Evolutionary conservation across 2,888 invertebrate species (phyloP).

Genomic region (Pinctada fucata): DNA sequence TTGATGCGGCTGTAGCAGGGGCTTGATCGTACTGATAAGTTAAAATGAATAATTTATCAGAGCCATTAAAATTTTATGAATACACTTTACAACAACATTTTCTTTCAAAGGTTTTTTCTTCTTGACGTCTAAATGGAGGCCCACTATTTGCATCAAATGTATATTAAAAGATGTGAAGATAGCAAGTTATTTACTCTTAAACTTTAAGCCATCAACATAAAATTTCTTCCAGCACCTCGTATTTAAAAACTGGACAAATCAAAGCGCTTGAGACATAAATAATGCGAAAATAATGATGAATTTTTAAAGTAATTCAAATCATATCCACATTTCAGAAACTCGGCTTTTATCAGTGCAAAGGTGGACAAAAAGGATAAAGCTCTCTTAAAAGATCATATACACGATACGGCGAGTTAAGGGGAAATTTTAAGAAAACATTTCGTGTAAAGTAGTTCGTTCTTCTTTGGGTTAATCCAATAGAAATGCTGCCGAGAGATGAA

Average conservation of each 20-base stretch:
- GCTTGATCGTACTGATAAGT: constrained; percentile 11
- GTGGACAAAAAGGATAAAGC: too few species aligned
- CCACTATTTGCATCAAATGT: constrained; percentile 30
- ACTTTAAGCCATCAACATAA: constrained; percentile 8
- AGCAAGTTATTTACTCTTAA: constrained; percentile 17
- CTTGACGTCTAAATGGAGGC: constrained; percentile 20
- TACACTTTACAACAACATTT: constrained; percentile 1
- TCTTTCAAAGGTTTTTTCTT: constrained; percentile 12
- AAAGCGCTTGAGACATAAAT: neutral
- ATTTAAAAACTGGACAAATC: neutral
- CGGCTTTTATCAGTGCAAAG: too few species aligned
- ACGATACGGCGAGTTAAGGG: too few species aligned
- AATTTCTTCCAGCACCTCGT: neutral
- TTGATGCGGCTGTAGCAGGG: neutral
- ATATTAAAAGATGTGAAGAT: constrained; percentile 30
- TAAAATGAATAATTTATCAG: constrained; percentile 29
- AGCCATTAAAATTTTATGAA: constrained; percentile 16
- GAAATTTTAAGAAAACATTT: too few species aligned
- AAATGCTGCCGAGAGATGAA: too few species aligned
- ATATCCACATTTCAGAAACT: too few species aligned
- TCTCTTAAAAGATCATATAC: too few species aligned
- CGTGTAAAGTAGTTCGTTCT: too few species aligned
- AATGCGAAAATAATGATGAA: neutral
- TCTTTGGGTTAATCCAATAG: too few species aligned
- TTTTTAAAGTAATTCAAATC: too few species aligned